These are phyloP conservation scores for Theonella swinhoei DNA, from an alignment of 37 sponge, comb jelly and placozoan genomes.

Conservation along the genomic window DNA sequence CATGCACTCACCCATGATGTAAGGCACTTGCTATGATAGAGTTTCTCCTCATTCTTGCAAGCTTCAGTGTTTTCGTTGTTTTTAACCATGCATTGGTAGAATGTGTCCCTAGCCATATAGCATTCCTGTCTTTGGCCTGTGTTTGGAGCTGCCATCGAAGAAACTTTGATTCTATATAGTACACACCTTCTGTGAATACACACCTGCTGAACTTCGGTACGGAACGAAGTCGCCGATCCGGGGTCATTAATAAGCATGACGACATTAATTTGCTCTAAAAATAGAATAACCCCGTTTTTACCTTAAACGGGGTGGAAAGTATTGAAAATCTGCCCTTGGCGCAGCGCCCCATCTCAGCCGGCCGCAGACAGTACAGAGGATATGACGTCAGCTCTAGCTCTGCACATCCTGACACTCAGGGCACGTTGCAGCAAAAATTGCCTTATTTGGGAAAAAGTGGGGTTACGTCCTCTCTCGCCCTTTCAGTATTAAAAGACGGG, in stretches of 20 bases:
- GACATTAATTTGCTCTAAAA: not conserved
- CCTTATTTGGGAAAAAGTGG: conserved; percentile 46
- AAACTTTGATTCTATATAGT: not conserved
- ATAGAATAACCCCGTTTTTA: conserved; percentile 4
- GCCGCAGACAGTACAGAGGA: too few relatives aligned
- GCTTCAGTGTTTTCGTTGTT: conserved; percentile 22
- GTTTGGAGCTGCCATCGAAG: conserved; percentile 36
- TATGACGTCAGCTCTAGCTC: too few relatives aligned
- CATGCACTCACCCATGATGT: conserved; percentile 69
- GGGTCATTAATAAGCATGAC: not conserved
- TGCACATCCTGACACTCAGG: too few relatives aligned
- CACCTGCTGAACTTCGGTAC: too few relatives aligned
- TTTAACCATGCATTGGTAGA: conserved; percentile 55
- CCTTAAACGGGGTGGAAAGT: conserved; percentile 54
- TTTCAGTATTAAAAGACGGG: not conserved
- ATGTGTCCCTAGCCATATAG: conserved; percentile 69
- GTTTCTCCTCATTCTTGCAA: conserved; percentile 35
- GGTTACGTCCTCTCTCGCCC: not conserved
- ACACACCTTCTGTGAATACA: not conserved
- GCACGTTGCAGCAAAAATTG: not conserved
- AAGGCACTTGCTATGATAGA: conserved; percentile 53
- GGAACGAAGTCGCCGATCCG: too few relatives aligned
- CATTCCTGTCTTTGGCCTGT: conserved; percentile 50
- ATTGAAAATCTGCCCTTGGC: conserved; percentile 6
- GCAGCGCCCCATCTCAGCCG: not conserved